Evolutionary conservation across 2,888 invertebrate species (phyloP).

Genomic region (Lycocerus yunnanus): DNA sequence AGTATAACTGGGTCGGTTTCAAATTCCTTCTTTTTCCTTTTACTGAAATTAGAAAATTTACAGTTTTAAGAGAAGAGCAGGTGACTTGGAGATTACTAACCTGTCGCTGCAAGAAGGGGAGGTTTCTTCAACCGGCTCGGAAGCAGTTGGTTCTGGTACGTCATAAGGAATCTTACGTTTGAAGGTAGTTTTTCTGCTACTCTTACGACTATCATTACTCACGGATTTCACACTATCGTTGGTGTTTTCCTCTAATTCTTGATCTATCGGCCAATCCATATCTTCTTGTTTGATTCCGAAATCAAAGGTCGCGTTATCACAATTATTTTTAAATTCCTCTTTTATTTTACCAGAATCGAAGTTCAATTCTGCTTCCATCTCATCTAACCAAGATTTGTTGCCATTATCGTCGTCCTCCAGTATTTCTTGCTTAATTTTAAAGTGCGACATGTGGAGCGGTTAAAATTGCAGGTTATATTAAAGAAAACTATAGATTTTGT

Average conservation of each 20-base stretch:
- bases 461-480: background rate
- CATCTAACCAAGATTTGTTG: background rate
- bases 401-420: background rate
- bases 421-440: background rate
- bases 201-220: slow-evolving; percentile 25
- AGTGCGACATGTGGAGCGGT: background rate
- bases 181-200: slow-evolving; percentile 21
- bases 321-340: background rate
- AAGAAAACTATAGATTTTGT: background rate
- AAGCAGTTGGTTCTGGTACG: background rate
- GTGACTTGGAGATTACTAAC: background rate
- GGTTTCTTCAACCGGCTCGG: background rate
- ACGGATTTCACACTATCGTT: slow-evolving; percentile 19
- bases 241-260: slow-evolving; percentile 23
- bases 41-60: background rate
- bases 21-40: slow-evolving; percentile 47
- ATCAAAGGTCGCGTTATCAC: slow-evolving; percentile 6
- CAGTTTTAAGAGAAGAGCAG: background rate
- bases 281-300: slow-evolving; percentile 18
- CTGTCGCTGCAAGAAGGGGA: background rate
- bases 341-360: background rate
- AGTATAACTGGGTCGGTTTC: slow-evolving; percentile 77
- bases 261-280: slow-evolving; percentile 14
- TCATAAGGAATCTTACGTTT: slow-evolving; percentile 23
- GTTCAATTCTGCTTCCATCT: background rate